These are phyloP conservation scores for Prionace glauca DNA, from an alignment of 2,797 vertebrate species.

Conservation along the genomic window DNA sequence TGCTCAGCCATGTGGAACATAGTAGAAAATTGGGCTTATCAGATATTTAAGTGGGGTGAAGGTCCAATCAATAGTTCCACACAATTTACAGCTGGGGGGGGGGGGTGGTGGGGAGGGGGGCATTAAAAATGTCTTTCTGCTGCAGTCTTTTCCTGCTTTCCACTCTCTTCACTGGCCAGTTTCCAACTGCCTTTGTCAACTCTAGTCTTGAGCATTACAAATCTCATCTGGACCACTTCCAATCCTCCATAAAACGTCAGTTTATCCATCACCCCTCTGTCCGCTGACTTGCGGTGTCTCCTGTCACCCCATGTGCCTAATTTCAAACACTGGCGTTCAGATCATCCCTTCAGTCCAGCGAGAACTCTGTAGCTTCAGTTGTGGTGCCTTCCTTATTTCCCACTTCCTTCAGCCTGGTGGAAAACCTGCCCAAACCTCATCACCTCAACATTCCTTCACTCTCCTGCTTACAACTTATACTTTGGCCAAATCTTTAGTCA, in stretches of 20 bases:
- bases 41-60: not conserved
- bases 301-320: not conserved
- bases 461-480: not conserved
- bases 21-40: not conserved
- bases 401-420: not conserved
- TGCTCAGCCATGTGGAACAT: not conserved
- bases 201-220: not conserved
- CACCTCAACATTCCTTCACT: too few relatives aligned
- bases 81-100: not conserved
- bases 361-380: not conserved
- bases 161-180: not conserved
- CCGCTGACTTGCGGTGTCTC: not conserved
- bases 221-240: not conserved
- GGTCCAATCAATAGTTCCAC: not conserved
- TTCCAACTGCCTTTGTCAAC: not conserved
- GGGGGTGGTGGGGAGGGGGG: too few relatives aligned
- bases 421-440: not conserved
- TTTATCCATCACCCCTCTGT: not conserved
- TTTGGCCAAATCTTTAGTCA: too few relatives aligned
- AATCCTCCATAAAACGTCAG: not conserved
- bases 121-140: not conserved
- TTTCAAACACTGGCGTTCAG: not conserved
- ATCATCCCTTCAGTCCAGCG: not conserved
- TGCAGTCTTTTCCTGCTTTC: not conserved
- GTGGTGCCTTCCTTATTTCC: not conserved